Conservation (phyloP, 2,888 invertebrate genomes). For the Sthenelais limicola region DNA sequence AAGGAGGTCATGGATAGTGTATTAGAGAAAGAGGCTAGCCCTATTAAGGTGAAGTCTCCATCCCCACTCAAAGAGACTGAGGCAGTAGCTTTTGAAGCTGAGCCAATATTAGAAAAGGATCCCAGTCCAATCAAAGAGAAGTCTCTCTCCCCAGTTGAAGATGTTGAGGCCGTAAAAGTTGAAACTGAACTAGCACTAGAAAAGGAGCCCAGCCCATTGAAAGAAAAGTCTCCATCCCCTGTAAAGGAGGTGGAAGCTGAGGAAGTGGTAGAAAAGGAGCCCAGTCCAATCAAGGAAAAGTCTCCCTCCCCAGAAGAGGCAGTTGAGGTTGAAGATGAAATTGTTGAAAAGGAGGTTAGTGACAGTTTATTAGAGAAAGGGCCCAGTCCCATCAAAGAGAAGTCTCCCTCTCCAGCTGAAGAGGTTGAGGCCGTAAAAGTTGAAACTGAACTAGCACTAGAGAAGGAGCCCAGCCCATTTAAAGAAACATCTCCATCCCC, state of each 20-base stretch:
- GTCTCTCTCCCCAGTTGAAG: neutral
- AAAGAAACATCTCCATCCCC: neutral
- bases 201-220: neutral
- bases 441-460: neutral
- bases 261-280: neutral
- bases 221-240: constrained; percentile 10
- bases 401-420: neutral
- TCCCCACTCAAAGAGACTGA: constrained; percentile 6
- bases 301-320: constrained; percentile 13
- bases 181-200: no score
- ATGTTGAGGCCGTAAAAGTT: neutral
- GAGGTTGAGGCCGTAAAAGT: neutral
- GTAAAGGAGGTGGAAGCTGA: neutral
- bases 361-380: no score
- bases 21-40: constrained; percentile 9
- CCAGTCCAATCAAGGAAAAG: neutral
- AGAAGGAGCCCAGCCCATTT: constrained; percentile 1
- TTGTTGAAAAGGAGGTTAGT: constrained; percentile 14
- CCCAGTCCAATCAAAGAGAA: constrained; percentile 8
- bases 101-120: constrained; percentile 18
- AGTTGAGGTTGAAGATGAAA: neutral
- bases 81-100: constrained; percentile 16
- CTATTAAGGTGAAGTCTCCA: constrained; percentile 23
- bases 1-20: no score
- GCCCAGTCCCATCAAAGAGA: neutral